Evolutionary conservation across 1,140 invertebrate genomes (phyloP), one percentile per base, ranked within the genome.

Genomic region (Diachasma alloeum): DNA sequence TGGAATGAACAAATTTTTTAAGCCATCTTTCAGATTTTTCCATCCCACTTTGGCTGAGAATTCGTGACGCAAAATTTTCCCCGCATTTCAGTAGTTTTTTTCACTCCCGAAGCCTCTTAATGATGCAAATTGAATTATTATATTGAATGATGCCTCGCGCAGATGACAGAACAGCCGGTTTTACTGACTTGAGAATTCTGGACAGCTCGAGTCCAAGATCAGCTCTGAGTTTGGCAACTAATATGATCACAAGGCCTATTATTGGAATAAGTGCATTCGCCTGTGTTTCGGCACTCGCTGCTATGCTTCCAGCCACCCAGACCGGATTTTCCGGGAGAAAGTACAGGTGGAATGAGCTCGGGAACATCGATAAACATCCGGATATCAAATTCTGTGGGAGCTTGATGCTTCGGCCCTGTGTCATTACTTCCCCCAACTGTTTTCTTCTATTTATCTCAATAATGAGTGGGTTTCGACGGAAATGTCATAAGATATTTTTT

Each of bases 401-500:
- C 84, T 88, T 87, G 87, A 92, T 88, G 87, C 92, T 83, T 87
- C 92, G 78, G 90, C 92, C 85, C 90, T 93, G 88, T 88, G 91
- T 81, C 86, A 93, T 90, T 87, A 92, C 82, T 90, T 94, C 79
- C 87, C 92, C 84, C 75, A 91, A 87, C 79, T 91, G 83, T 73
- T 89, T 87, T 74, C n/a, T n/a, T n/a, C n/a, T n/a, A n/a, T n/a
- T n/a, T n/a, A n/a, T n/a, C n/a, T n/a, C n/a, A n/a, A n/a, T n/a
- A n/a, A n/a, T n/a, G n/a, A n/a, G n/a, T n/a, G n/a, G n/a, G n/a
- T n/a, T n/a, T n/a, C n/a, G n/a, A n/a, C n/a, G n/a, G n/a, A n/a
- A n/a, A n/a, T n/a, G n/a, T n/a, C n/a, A n/a, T n/a, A n/a, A n/a
- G n/a, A n/a, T n/a, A n/a, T n/a, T n/a, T n/a, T n/a, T n/a, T n/a